phyloP scores from a whole-genome alignment of 2,888 invertebrate genomes.

The Invenusta paracnida region DNA sequence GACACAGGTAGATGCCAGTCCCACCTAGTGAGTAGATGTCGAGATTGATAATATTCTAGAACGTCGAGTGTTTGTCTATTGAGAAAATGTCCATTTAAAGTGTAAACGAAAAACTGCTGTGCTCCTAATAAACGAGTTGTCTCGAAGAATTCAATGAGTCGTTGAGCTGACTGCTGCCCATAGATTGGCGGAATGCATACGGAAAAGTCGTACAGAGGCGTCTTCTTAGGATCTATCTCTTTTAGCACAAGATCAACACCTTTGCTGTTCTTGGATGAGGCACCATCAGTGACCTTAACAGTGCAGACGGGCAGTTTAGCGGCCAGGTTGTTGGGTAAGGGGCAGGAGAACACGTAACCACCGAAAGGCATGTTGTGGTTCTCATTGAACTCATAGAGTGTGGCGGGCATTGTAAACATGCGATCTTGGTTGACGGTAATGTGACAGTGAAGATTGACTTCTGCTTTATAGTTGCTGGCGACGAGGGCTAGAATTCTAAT shows the following conservation, averaged over 20 bases:
- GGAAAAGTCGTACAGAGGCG: constrained; percentile 47
- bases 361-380: constrained; percentile 52
- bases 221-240: neutral
- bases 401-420: constrained; percentile 41
- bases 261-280: neutral
- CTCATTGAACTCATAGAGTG: constrained; percentile 53
- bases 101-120: constrained; percentile 53
- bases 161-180: constrained; percentile 48
- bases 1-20: constrained; percentile 51
- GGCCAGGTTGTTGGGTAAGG: constrained; percentile 46
- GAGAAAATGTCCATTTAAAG: constrained; percentile 46
- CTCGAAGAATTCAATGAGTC: constrained; percentile 54
- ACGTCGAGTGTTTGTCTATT: constrained; percentile 46
- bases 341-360: constrained; percentile 52
- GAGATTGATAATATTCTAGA: constrained; percentile 49
- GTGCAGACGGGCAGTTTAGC: constrained; percentile 37
- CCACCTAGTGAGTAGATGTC: constrained; percentile 49
- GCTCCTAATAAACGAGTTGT: constrained; percentile 52
- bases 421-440: neutral
- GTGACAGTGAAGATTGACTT: constrained; percentile 24
- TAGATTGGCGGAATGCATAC: constrained; percentile 55
- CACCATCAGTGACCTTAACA: constrained; percentile 28
- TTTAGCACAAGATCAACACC: neutral
- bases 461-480: neutral
- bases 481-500: constrained; percentile 30